Percentiles rank a stretch among this genome's conserved stretches.
phyloP scores from a whole-genome alignment of 2,888 invertebrate species.

The Meiosimyza platycephala region DNA sequence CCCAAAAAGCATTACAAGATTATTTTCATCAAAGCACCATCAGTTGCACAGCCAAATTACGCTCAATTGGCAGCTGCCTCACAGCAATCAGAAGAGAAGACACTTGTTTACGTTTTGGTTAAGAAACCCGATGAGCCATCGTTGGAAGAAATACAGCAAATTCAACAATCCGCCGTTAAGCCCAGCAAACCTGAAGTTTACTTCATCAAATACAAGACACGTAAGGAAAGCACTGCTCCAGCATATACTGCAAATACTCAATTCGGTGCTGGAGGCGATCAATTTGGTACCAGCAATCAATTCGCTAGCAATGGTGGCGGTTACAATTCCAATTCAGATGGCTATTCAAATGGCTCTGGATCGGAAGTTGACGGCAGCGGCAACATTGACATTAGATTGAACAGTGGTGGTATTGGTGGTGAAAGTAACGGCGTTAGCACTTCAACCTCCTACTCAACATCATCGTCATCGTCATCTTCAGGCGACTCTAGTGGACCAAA shows the following conservation, averaged over 20 bases:
- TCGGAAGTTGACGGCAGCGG: conserved; percentile 36
- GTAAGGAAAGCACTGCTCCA: conserved; percentile 56
- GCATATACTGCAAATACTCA: conserved; percentile 26
- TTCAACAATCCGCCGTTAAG: conserved; percentile 70
- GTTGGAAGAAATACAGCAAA: conserved; percentile 72
- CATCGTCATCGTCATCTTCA: conserved; percentile 17
- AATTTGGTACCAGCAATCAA: conserved; percentile 22
- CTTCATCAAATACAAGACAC: conserved; percentile 79
- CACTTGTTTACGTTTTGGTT: conserved; percentile 76
- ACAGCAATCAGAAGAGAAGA: conserved; percentile 76
- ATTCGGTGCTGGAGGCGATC: conserved; percentile 30
- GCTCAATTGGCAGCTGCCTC: conserved; percentile 71
- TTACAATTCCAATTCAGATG: not conserved
- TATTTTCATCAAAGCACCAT: conserved; percentile 78
- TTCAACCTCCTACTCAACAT: conserved; percentile 23
- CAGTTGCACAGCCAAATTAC: conserved; percentile 71
- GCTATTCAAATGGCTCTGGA: not conserved
- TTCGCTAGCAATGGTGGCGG: not conserved
- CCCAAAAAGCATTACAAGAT: conserved; percentile 80
- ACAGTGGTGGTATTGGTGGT: conserved; percentile 38
- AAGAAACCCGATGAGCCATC: conserved; percentile 78
- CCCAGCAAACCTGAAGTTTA: conserved; percentile 78
- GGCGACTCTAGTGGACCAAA: conserved; percentile 38
- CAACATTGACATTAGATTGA: conserved; percentile 44
- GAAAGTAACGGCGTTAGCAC: conserved; percentile 40